These are phyloP conservation scores for Leucania comma DNA, from an alignment of 2,888 invertebrate genomes.

Conservation along the genomic window DNA sequence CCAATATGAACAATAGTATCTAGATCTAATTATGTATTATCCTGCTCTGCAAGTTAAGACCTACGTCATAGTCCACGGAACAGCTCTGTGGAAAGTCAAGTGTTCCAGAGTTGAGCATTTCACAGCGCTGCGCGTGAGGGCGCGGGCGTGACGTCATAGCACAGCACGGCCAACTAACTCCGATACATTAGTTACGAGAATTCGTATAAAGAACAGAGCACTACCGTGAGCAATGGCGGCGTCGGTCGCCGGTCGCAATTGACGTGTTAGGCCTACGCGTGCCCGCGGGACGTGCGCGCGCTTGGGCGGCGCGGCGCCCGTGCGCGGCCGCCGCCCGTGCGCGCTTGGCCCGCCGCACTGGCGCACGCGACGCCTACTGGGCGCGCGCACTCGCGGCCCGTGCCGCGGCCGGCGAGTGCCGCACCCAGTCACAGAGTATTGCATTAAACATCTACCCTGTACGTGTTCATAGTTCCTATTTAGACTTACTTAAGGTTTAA, in stretches of 20 bases:
- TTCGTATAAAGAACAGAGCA: constrained; percentile 79
- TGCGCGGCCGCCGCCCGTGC: too few species aligned
- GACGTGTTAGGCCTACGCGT: constrained; percentile 89
- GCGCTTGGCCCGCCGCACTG: too few species aligned
- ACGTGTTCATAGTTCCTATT: constrained; percentile 88
- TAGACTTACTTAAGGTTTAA: constrained; percentile 85
- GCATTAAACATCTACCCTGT: constrained; percentile 89
- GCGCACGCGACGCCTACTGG: constrained; percentile 83
- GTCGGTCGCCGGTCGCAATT: constrained; percentile 88
- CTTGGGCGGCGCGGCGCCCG: constrained; percentile 20
- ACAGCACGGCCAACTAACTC: constrained; percentile 59
- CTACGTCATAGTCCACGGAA: constrained; percentile 12
- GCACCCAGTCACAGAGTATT: constrained; percentile 87
- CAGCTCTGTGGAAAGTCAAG: constrained; percentile 42
- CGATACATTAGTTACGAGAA: constrained; percentile 74
- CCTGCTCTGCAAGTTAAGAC: constrained; percentile 15
- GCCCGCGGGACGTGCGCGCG: constrained; percentile 60
- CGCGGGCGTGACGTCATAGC: constrained; percentile 53
- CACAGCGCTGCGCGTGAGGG: constrained; percentile 33
- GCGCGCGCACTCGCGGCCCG: constrained; percentile 56
- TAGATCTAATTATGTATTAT: constrained; percentile 40
- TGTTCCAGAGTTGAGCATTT: constrained; percentile 47
- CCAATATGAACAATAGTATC: constrained; percentile 38
- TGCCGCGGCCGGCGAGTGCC: constrained; percentile 72
- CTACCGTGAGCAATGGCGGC: constrained; percentile 89